Evolutionary conservation across 2,113 vertebrate genomes (phyloP), one percentile per base, ranked within the genome.

Genomic region (Origma solitaria): DNA sequence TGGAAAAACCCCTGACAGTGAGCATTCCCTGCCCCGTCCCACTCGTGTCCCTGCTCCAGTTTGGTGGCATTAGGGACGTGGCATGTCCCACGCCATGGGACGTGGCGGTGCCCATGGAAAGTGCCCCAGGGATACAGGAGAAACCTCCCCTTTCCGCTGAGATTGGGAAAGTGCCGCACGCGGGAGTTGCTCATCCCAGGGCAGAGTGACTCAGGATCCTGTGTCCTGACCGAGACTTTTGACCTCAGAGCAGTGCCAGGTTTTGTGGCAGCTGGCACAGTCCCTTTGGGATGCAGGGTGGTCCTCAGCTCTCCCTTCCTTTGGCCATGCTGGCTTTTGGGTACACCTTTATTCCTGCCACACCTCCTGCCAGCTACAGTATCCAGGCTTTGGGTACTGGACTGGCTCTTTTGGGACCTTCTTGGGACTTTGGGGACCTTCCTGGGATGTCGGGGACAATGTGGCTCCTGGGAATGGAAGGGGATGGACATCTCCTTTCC

Each of bases 171-270:
- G 92, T 82, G 80, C 87, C 4, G 0, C 76, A 45, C 1, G 10
- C 0, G 3, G 80, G 66, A 68, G 18, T 62, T 88, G 49, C 25
- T 95, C 94, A 82, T 64, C 47, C 49, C 30, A 3, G 80, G 22
- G 37, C 13, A 3, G 5, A 4, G 12, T 96, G 95, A 96, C 92
- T 95, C 95, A 95, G 37, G 80, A 31, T 68, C 86, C 76, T 45
- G 66, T 71, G 92, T 71, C 92, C 90, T 78, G 42, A 35, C 82
- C 1, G 2, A 22, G 17, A 82, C 90, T 83, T 88, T 14, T 91
- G 86, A 92, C 92, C 95, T 95, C 2, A 3, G 51, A 75, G 30
- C 49, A 42, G 66, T 76, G 76, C 80, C 86, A 71, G 70, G 20
- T 9, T 57, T 13, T 24, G 3, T 18, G 3, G 47, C 61, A 73